Percentiles rank a stretch among this genome's conserved stretches.
Conservation (phyloP, 2,888 invertebrate species). For the Entomobrya multifasciata region DNA sequence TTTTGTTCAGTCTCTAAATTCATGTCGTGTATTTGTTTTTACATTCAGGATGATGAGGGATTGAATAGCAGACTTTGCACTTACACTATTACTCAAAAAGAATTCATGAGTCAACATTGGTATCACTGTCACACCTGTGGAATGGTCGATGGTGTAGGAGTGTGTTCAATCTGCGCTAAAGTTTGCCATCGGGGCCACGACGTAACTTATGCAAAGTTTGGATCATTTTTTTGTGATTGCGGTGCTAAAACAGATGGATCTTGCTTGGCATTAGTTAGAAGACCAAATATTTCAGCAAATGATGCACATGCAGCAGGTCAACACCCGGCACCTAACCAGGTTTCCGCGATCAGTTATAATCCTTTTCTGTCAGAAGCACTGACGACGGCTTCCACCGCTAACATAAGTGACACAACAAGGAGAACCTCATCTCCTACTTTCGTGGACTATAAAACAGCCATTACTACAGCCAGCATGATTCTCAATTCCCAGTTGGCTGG, state of each 20-base stretch:
- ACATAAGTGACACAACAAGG: slow-evolving; percentile 36
- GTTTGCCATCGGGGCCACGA: slow-evolving; percentile 99
- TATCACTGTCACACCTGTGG: slow-evolving; percentile 99
- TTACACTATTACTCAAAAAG: slow-evolving; percentile 97
- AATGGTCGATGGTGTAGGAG: slow-evolving; percentile 99
- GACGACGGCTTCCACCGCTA: slow-evolving; percentile 13
- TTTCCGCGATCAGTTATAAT: slow-evolving; percentile 64
- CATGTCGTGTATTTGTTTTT: slow-evolving; percentile 32
- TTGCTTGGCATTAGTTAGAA: slow-evolving; percentile 83
- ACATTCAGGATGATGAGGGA: slow-evolving; percentile 89
- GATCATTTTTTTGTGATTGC: slow-evolving; percentile 99
- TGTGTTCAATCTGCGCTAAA: slow-evolving; percentile 97
- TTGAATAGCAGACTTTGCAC: slow-evolving; percentile 96
- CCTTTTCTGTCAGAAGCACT: slow-evolving; percentile 72
- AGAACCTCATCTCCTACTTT: slow-evolving; percentile 76
- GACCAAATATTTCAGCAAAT: slow-evolving; percentile 64
- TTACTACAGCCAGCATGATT: slow-evolving; percentile 62
- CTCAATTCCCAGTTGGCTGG: slow-evolving; percentile 58
- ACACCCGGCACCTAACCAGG: background rate
- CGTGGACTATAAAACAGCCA: slow-evolving; percentile 72
- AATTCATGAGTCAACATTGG: slow-evolving; percentile 99
- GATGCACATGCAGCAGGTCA: slow-evolving; percentile 54
- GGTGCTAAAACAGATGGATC: slow-evolving; percentile 96
- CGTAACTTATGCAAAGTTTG: slow-evolving; percentile 97
- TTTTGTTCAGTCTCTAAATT: too few species aligned